Percentiles rank a stretch among this genome's conserved stretches.
phyloP scores from a whole-genome alignment of 30 jellyfish, hydroid and myxozoan species.

The Hydractinia echinata region DNA sequence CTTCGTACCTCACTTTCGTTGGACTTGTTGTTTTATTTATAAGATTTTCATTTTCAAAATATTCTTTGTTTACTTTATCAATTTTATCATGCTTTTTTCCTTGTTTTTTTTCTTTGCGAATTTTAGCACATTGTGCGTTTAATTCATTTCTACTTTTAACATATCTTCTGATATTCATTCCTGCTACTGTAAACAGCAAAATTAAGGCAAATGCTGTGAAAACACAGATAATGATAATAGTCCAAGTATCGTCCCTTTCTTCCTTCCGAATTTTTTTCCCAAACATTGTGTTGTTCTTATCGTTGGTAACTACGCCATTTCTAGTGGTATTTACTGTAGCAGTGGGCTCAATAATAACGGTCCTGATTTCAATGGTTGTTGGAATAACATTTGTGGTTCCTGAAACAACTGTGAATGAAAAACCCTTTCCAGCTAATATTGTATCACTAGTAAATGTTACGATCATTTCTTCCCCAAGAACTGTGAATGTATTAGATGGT shows the following conservation, averaged over 20 bases:
- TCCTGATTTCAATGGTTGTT: conserved; percentile 1
- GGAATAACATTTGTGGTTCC: conserved; percentile 7
- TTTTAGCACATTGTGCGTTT: conserved; percentile 40
- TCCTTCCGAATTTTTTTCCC: neutral
- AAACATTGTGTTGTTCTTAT: neutral
- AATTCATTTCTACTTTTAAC: conserved; percentile 21
- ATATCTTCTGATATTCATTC: conserved; percentile 20
- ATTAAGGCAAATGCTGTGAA: conserved; percentile 28
- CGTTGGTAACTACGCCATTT: neutral
- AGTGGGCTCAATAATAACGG: neutral
- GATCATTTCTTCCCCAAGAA: conserved; percentile 2
- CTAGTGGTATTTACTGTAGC: neutral
- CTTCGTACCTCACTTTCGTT: neutral
- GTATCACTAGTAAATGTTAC: conserved; percentile 13
- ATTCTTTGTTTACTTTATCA: neutral
- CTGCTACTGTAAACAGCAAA: conserved; percentile 13
- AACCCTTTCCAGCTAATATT: conserved; percentile 25
- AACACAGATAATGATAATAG: conserved; percentile 22
- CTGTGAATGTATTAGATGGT: neutral
- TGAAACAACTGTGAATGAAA: neutral
- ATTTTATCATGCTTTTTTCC: neutral
- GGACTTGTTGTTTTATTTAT: neutral
- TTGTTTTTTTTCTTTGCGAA: conserved; percentile 21
- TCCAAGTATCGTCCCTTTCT: conserved; percentile 24
- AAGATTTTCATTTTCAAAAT: neutral